Evolutionary conservation across 2,797 vertebrate genomes (phyloP), one percentile per base, ranked within the genome.

Genomic region (Clarias pachynema): DNA sequence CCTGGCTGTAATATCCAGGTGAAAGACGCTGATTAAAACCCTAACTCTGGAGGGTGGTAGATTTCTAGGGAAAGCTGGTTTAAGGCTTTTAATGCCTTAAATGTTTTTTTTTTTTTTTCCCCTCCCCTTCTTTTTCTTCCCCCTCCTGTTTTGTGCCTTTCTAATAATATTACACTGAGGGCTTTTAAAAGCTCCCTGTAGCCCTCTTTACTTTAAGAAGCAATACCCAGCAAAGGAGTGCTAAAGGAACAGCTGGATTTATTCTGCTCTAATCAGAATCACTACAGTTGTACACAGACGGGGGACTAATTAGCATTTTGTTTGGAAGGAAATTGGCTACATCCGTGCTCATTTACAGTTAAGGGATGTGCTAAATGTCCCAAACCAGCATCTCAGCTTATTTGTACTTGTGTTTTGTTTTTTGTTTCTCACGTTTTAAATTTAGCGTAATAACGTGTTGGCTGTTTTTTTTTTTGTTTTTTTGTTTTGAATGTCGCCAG

Each of bases 181-280:
- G 49, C 59, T 68, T 75, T n/a, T 60, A 70, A 81, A 69, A 29
- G 82, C 78, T 87, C 70, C 72, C 72, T 31, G 37, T 62, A 77
- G 86, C 53, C 75, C 70, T 87, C 70, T 87, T 87, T 84, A 62
- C 79, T 81, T 70, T 68, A 75, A 77, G 53, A 87, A 74, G 78
- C 77, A 77, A 16, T 82, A 77, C 37, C 34, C 79, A 84, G 66
- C 44, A 74, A 83, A 80, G 68, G 56, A 79, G 81, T 59, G 81
- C 77, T 86, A 81, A 75, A 78, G 53, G 85, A 88, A 81, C 79
- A 79, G 83, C 83, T 82, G 79, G 60, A 82, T 83, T 66, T 83
- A 59, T 80, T 80, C 56, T n/a, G 37, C 70, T 77, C 60, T 81
- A 81, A 84, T 84, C 82, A 87, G 78, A 75, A 68, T 74, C 70